Evolutionary conservation across 2,797 vertebrate genomes (phyloP), one percentile per base, ranked within the genome.

Genomic region (Hephaestus fuliginosus): DNA sequence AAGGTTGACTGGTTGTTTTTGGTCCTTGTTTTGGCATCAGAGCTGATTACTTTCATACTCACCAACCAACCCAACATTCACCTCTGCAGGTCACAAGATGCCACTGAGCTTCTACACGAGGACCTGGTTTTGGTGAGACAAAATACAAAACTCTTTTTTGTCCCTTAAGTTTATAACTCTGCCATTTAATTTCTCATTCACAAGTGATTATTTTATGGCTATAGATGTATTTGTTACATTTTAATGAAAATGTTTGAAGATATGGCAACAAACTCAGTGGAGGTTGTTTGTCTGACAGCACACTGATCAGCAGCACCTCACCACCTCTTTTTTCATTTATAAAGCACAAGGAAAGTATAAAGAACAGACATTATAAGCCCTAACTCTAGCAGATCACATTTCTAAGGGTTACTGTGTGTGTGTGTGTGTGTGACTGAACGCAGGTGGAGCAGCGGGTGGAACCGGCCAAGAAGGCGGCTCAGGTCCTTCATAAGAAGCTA

Each of bases 361-460:
- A 33, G 30, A 33, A 33, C 48, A 49, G 5, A 7, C 44, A 15
- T 60, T 17, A 11, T 60, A 10, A n/a, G 18, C 33, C 20, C 33
- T n/a, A 46, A 8, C 43, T 33, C 30, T 33, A 33, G 39, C 2
- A 20, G 36, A 36, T 49, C 5, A 20, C 20, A 1, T 61, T 43
- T 69, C 30, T 17, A 22, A 51, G 14, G 1, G 9, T 70, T 18
- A 2, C 17, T 25, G 2, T 70, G 17, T 65, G 15, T 67, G 33
- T 77, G 14, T 76, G 18, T 68, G 1, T 83, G 2, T 75, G 6
- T 60, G 56, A 20, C 68, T 85, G 72, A 65, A 43, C 85, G 25
- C 86, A 99, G 98, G 97, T 98, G 68, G 98, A 98, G 91, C 97
- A 98, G 93, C 95, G 97, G 78, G 95, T 99, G 56, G 98, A 99